Evolutionary conservation across 2,113 vertebrate species (phyloP).

Genomic region (Leptodactylus fuscus): DNA sequence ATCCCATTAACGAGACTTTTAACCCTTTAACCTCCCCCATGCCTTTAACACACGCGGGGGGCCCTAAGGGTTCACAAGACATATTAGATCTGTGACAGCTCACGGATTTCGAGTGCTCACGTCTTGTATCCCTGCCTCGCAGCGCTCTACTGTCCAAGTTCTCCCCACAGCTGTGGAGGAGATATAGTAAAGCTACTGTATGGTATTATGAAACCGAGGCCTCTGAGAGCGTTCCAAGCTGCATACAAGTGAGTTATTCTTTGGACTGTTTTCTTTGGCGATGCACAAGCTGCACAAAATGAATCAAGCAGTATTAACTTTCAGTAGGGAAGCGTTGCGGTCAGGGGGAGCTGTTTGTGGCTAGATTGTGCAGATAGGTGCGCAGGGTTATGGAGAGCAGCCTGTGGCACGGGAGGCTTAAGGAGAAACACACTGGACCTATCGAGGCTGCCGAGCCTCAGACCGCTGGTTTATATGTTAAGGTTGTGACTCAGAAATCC

Average conservation of each 20-base stretch:
- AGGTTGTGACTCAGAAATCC: constrained; percentile 52
- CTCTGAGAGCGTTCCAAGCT: constrained; percentile 73
- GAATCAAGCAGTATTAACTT: constrained; percentile 82
- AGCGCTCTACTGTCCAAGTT: constrained; percentile 67
- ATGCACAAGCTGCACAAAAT: constrained; percentile 68
- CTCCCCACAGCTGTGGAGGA: constrained; percentile 71
- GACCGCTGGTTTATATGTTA: constrained; percentile 55
- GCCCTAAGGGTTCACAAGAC: constrained; percentile 41
- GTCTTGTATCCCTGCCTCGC: constrained; percentile 62
- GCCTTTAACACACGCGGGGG: not conserved
- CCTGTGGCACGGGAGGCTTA: constrained; percentile 60
- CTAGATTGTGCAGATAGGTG: constrained; percentile 76
- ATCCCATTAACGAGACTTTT: too few species aligned
- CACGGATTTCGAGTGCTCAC: constrained; percentile 55
- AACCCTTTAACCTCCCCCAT: not conserved
- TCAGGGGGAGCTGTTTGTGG: constrained; percentile 80
- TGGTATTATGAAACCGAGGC: constrained; percentile 73
- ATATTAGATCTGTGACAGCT: constrained; percentile 44
- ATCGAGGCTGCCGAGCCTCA: constrained; percentile 5
- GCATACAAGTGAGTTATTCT: constrained; percentile 79
- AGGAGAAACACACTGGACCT: constrained; percentile 52
- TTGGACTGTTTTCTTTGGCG: constrained; percentile 82
- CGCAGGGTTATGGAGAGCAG: constrained; percentile 73
- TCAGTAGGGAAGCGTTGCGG: constrained; percentile 81
- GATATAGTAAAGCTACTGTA: constrained; percentile 80